Conservation (phyloP, 2,888 invertebrate genomes). For the Megastigmus dorsalis region DNA sequence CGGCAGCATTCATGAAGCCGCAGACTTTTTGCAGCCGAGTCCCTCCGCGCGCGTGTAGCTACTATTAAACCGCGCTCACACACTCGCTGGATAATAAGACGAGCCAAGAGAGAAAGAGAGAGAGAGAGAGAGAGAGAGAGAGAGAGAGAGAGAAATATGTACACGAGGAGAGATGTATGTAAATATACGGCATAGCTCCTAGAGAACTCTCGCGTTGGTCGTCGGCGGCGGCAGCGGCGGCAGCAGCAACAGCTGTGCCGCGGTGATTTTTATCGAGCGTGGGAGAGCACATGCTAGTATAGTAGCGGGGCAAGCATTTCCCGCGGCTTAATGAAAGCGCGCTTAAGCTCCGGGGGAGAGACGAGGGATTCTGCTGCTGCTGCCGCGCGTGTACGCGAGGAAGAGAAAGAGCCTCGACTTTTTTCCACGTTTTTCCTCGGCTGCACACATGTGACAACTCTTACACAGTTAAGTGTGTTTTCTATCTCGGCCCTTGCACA, state of each 20-base stretch:
- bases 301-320: too few species aligned
- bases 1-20: slow-evolving; percentile 22
- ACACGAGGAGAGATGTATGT: too few species aligned
- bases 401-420: not conserved
- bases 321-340: slow-evolving; percentile 34
- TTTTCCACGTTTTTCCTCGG: slow-evolving; percentile 32
- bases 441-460: slow-evolving; percentile 7
- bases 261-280: slow-evolving; percentile 63
- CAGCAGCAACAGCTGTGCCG: slow-evolving; percentile 57
- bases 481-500: not conserved
- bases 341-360: not conserved
- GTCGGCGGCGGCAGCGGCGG: too few species aligned
- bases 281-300: slow-evolving; percentile 58
- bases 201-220: slow-evolving; percentile 49
- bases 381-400: too few species aligned
- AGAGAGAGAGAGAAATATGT: slow-evolving; percentile 8
- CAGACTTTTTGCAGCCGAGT: too few species aligned
- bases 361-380: too few species aligned
- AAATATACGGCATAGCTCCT: not conserved
- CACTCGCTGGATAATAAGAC: not conserved
- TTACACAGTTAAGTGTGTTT: not conserved
- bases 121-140: slow-evolving; percentile 9
- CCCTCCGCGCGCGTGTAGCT: not conserved
- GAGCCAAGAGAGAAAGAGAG: slow-evolving; percentile 43
- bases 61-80: not conserved